These are phyloP conservation scores for Phytoseiulus persimilis DNA, from an alignment of 2,888 invertebrate genomes.

Conservation along the genomic window DNA sequence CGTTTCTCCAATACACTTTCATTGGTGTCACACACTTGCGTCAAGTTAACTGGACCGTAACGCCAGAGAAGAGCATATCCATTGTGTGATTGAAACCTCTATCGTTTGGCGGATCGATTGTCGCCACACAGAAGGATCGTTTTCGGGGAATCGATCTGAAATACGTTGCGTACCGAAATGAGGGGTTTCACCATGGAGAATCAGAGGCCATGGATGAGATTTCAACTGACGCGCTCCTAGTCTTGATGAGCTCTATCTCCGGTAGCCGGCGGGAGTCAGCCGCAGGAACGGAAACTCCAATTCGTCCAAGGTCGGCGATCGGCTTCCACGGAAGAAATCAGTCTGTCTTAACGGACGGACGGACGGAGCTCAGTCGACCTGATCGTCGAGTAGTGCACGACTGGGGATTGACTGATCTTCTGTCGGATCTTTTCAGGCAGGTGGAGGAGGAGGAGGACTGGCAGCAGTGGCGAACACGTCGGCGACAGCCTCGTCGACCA, in stretches of 20 bases:
- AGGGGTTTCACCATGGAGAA: too few relatives aligned
- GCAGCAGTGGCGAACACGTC: neutral
- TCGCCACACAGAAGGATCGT: too few relatives aligned
- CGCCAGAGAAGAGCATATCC: neutral
- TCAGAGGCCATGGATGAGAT: too few relatives aligned
- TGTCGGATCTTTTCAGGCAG: conserved; percentile 5
- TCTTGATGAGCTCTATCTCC: too few relatives aligned
- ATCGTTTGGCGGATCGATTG: neutral
- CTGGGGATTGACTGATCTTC: neutral
- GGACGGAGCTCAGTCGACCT: neutral
- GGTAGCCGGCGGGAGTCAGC: too few relatives aligned
- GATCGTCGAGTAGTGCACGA: neutral
- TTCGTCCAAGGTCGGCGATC: too few relatives aligned
- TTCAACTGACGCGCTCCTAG: too few relatives aligned
- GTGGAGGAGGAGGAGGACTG: conserved; percentile 5
- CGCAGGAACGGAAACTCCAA: too few relatives aligned
- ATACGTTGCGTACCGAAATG: too few relatives aligned
- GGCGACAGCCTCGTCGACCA: neutral
- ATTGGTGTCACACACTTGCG: neutral
- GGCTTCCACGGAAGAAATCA: too few relatives aligned
- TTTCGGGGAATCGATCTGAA: too few relatives aligned
- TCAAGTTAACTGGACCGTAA: neutral
- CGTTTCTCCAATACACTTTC: neutral
- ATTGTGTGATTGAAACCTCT: neutral
- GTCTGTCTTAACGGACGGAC: neutral